Evolutionary conservation across 2,113 vertebrate genomes (phyloP), one percentile per base, ranked within the genome.

Genomic region (Myodes glareolus): DNA sequence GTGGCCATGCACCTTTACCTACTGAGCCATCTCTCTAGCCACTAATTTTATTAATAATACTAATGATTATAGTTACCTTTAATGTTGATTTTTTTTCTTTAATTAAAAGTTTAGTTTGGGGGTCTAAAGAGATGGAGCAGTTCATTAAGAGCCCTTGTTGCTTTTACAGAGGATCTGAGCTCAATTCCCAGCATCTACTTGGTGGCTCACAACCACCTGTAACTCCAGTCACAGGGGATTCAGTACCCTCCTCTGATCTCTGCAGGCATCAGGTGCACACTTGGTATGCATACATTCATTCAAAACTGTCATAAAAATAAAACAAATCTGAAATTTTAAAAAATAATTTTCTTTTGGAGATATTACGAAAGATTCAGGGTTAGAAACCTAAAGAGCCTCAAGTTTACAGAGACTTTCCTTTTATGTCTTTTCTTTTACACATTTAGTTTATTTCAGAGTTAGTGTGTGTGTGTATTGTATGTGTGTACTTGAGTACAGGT

Each of bases 71-170:
- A 78, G 29, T 42, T 39, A 84, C 58, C 29, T 95, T 94, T 82
- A 94, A 52, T 87, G 97, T 6, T 84, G 88, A 86, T 97, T 84
- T 82, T 80, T 97, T 96, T 90, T 94, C 97, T 58, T 58, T 7
- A 45, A 61, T 61, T 82, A 29, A 61, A 58, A 82, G 1, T 61
- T 42, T 82, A 63, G n/a, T 84, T 84, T 61, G 3, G 58, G n/a
- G 36, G 6, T 3, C 80, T 82, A 11, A 12, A 82, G 50, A 80
- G 52, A 61, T 82, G 23, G 52, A 39, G 27, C 78, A 27, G 52
- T 11, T 11, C 25, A 11, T 58, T 82, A 39, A 58, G 52, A 82
- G 36, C 11, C 27, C 11, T 39, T 82, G 52, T 58, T 82, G 36
- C 23, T 16, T 12, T 39, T 61, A 47, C 21, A 61, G 52, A 82